Conservation (phyloP, 1,140 invertebrate genomes). For the Hycleus phaleratus region DNA sequence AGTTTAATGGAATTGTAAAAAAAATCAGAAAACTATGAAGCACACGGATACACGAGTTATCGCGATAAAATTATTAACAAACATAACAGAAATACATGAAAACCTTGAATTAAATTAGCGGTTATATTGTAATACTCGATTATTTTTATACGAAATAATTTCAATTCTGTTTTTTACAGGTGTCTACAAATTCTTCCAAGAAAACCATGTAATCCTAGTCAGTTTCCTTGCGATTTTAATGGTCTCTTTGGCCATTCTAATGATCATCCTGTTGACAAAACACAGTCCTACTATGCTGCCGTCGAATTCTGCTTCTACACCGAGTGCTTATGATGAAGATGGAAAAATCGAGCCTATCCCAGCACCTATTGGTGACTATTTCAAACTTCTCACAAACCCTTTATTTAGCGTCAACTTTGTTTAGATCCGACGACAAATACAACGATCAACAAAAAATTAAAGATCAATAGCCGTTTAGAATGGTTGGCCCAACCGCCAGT, state of each 20-base stretch:
- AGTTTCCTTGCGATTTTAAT: conserved; percentile 6
- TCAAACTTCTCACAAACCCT: not conserved
- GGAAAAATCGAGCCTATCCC: conserved; percentile 1
- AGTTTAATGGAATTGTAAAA: no score
- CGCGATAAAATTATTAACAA: no score
- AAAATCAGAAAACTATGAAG: no score
- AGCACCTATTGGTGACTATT: conserved; percentile 1
- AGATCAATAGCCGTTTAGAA: conserved; percentile 32
- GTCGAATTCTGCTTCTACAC: not conserved
- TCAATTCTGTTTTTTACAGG: not conserved
- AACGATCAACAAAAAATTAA: conserved; percentile 14
- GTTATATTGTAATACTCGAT: not conserved
- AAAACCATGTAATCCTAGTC: conserved; percentile 9
- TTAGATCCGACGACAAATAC: conserved; percentile 12
- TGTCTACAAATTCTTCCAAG: conserved; percentile 1
- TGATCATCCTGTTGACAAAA: conserved; percentile 3
- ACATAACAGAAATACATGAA: not conserved
- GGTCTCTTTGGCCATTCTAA: conserved; percentile 6
- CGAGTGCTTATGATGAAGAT: not conserved
- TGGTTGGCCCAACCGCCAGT: conserved; percentile 56
- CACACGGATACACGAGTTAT: no score
- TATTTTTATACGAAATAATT: no score
- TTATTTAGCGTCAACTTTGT: conserved; percentile 2
- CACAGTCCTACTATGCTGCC: not conserved
- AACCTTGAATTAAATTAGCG: conserved; percentile 6